Percentiles rank a stretch among this genome's conserved stretches.
phyloP scores from a whole-genome alignment of 2,888 invertebrate genomes.

The Branchipolynoe longqiensis region DNA sequence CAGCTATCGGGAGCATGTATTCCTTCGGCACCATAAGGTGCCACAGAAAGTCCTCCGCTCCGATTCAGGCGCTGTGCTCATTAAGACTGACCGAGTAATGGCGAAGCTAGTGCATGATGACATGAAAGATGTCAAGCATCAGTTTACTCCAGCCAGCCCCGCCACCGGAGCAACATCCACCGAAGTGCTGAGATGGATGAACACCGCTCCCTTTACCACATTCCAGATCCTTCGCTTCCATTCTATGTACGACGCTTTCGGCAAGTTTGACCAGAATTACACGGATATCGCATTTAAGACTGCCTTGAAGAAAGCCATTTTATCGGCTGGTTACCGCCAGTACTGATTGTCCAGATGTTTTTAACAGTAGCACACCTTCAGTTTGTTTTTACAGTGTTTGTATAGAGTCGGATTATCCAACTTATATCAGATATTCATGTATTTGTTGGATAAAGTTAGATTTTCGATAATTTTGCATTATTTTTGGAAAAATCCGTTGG shows the following conservation, averaged over 20 bases:
- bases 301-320: no score
- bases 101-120: background rate
- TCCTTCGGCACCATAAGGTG: conserved; percentile 46
- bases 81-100: conserved; percentile 10
- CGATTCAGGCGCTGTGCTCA: conserved; percentile 36
- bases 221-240: conserved; percentile 62
- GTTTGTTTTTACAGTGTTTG: no score
- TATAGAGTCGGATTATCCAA: no score
- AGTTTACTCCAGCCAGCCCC: background rate
- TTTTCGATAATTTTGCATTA: no score
- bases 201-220: conserved; percentile 11
- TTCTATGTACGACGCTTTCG: conserved; percentile 63
- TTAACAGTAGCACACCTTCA: no score
- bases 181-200: conserved; percentile 62
- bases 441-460: no score
- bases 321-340: no score
- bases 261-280: no score
- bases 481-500: no score
- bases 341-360: no score
- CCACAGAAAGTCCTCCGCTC: background rate
- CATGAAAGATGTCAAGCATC: background rate
- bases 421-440: no score
- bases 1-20: conserved; percentile 52
- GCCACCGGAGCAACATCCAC: conserved; percentile 48
- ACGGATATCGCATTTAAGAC: no score